A percentile compares a stretch with the other conserved stretches of the same genome.
These are phyloP conservation scores for Cisticola juncidis DNA, from an alignment of 2,113 vertebrate genomes.

Conservation along the genomic window DNA sequence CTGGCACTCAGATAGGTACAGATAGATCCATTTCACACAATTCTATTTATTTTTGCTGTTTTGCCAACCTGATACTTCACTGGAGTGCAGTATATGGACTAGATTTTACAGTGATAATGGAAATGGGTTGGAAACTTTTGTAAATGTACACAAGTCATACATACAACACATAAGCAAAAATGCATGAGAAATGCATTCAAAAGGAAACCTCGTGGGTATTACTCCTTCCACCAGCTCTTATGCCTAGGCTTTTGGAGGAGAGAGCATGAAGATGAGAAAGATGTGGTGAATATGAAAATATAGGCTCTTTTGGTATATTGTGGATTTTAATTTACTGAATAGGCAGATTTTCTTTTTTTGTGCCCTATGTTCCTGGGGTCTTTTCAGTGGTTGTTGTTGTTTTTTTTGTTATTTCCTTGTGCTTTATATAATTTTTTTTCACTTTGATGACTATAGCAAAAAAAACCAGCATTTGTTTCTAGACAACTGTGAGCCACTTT, in stretches of 20 bases:
- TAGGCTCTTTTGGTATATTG: not conserved
- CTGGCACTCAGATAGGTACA: not conserved
- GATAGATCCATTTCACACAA: not conserved
- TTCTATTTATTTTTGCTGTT: not conserved
- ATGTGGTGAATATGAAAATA: not conserved
- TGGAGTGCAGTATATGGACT: not conserved
- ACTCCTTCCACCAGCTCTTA: not conserved
- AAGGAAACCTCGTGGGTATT: not conserved
- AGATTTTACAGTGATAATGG: not conserved
- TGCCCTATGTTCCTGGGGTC: fast-evolving
- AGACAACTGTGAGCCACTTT: not conserved
- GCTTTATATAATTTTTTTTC: not conserved
- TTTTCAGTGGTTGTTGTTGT: fast-evolving
- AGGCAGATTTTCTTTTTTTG: not conserved
- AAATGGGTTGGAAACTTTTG: not conserved
- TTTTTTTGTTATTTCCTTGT: not conserved
- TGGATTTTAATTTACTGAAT: not conserved
- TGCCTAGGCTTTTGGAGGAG: not conserved
- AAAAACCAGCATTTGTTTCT: not conserved
- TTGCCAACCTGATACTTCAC: not conserved
- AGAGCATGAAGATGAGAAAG: not conserved
- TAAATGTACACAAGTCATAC: not conserved
- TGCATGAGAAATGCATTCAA: not conserved
- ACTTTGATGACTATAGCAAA: not conserved
- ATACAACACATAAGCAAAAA: not conserved